phyloP scores from a whole-genome alignment of 2,888 invertebrate genomes.

The Meteorus cinctellus region DNA sequence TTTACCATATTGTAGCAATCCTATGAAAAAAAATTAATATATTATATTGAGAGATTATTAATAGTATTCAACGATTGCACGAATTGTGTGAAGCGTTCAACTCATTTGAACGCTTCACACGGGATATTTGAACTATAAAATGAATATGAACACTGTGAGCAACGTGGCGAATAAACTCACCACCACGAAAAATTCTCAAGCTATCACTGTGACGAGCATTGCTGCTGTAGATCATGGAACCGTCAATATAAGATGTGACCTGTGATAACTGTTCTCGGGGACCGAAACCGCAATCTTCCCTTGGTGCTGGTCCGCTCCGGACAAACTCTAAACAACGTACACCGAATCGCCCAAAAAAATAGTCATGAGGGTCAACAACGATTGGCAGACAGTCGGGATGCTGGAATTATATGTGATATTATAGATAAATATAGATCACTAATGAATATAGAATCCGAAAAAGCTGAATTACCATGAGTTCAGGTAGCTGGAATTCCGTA shows the following conservation, averaged over 20 bases:
- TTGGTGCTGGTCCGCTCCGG: slow-evolving; percentile 86
- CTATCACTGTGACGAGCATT: slow-evolving; percentile 82
- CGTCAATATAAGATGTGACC: slow-evolving; percentile 87
- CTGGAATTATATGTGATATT: slow-evolving; percentile 70
- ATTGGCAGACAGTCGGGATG: slow-evolving; percentile 93
- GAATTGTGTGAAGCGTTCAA: too few species aligned
- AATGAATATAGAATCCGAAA: not conserved
- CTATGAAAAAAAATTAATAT: slow-evolving; percentile 51
- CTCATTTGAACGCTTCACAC: too few species aligned
- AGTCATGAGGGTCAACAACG: slow-evolving; percentile 81
- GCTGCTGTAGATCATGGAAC: slow-evolving; percentile 87
- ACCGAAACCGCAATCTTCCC: slow-evolving; percentile 86
- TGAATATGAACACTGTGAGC: too few species aligned
- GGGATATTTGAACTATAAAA: too few species aligned
- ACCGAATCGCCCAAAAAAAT: slow-evolving; percentile 82
- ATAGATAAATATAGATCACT: not conserved
- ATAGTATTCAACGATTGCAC: not conserved
- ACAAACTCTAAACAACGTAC: slow-evolving; percentile 88
- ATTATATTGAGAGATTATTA: not conserved
- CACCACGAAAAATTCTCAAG: slow-evolving; percentile 84
- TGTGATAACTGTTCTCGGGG: slow-evolving; percentile 91
- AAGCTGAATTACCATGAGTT: slow-evolving; percentile 77
- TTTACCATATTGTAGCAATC: slow-evolving; percentile 77
- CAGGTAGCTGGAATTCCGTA: slow-evolving; percentile 77
- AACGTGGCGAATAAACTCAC: slow-evolving; percentile 67